phyloP scores from a whole-genome alignment of 2,113 vertebrate species.

The Leucosticte australis region DNA sequence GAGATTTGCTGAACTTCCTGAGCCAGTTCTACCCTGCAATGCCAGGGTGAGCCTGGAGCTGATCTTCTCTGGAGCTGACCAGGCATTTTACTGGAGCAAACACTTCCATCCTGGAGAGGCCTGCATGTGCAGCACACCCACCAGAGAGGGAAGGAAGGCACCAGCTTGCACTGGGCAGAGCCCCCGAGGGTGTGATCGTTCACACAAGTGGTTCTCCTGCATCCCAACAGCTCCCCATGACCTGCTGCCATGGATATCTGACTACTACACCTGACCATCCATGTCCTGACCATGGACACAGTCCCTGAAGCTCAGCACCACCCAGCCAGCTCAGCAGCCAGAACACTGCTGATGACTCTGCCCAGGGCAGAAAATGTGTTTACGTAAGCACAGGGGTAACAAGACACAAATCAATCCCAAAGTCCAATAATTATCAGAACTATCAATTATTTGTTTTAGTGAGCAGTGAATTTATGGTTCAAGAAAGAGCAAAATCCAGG shows the following conservation, averaged over 20 bases:
- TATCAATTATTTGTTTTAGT: background rate
- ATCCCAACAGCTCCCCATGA: background rate
- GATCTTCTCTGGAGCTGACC: background rate
- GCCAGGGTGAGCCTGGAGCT: background rate
- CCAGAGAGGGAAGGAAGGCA: too few species aligned
- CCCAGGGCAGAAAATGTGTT: background rate
- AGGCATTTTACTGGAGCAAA: background rate
- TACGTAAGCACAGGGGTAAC: background rate
- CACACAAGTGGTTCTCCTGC: accelerated
- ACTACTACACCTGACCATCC: background rate
- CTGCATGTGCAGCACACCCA: accelerated
- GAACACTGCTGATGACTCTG: background rate
- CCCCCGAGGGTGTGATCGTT: accelerated
- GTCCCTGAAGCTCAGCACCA: background rate
- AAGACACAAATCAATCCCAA: background rate
- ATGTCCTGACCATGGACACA: background rate
- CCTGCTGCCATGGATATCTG: background rate
- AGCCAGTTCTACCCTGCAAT: background rate
- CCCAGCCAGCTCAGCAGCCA: background rate
- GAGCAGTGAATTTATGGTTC: background rate
- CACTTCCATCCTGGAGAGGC: background rate
- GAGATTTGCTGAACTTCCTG: background rate
- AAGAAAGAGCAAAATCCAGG: background rate
- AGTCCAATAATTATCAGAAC: background rate
- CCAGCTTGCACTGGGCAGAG: background rate